Base-by-base conservation (phyloP, 2,113 vertebrate genomes). In the Willisornis vidua region DNA sequence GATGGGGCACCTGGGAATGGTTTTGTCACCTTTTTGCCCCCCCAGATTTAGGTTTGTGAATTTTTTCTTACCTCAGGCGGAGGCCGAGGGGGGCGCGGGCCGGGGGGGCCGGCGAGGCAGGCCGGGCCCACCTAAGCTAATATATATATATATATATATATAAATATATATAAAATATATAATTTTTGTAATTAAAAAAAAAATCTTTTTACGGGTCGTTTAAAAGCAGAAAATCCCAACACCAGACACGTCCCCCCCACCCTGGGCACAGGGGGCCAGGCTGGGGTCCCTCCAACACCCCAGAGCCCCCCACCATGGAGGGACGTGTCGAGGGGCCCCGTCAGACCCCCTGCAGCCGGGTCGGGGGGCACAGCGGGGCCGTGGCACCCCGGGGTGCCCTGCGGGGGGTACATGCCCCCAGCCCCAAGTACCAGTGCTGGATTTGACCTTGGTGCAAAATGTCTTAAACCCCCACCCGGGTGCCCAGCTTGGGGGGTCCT, bases 391-490 rank as follows among this genome's bases (percentile, higher is more conserved):
- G 2, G 67, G 61, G 61, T 63, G 88, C 73, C 79, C 37, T 25
- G 33, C 19, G n/a, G 25, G 65, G 25, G 9, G 18, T 3, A 0
- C 33, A 18, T 22, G 62, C 70, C 51, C 70, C 49, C n/a, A 10
- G 46, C 58, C 77, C 83, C 59, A 35, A 46, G 1, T 58, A 55
- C 54, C 54, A 67, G 83, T 46, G 35, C 77, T 89, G 62, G 75
- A 91, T 94, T 97, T 93, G 97, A 97, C 95, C 79, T 74, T 94
- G 93, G 96, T 97, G 97, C 96, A 97, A 96, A 93, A 97, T 97
- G 97, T 98, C 97, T 98, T 98, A 98, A 97, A 89, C 82, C 74
- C 82, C 43, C 51, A 8, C 25, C 35, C 5, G 8, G 75, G 51
- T 26, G 28, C 49, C 52, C 41, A 14, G 63, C 20, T 18, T 10